Evolutionary conservation across 2,888 invertebrate genomes (phyloP), one percentile per base, ranked within the genome.

Genomic region (Malthinus flaveolus): DNA sequence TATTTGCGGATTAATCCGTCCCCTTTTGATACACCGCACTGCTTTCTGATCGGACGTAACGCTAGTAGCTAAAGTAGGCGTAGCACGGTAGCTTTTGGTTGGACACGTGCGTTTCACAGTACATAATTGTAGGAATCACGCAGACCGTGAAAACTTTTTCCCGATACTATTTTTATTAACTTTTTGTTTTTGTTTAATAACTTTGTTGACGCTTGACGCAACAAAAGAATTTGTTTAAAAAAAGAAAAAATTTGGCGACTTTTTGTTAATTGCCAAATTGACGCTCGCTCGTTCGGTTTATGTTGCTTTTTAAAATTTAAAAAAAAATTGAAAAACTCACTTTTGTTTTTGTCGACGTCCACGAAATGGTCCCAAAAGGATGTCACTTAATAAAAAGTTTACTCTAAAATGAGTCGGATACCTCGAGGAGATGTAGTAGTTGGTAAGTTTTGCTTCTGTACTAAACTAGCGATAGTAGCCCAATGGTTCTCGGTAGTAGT

Each of bases 401-500:
- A 42, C 57, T 58, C 23, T 49, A 34, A 52, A 49, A 42, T 42
- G 47, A 37, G 52, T 54, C 5, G 58, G 49, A 54, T 59, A 56
- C 53, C 60, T 61, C 47, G 52, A 61, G 56, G 56, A 61, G 60
- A 56, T 61, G 59, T 55, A 56, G 60, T 61, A 61, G 60, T 61
- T 48, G 53, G 52, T 53, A 61, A 59, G 67, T 73, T 73, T 71
- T 73, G 75, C 78, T 78, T 77, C 78, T 78, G 78, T 78, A 75
- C 75, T 75, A 76, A 77, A 76, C 75, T 76, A 75, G 74, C 72
- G 76, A 73, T 77, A 76, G 78, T 77, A 77, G 77, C 77, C 74
- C 77, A 77, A 78, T 78, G 78, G 74, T 75, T 73, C 75, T 73
- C 73, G 75, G 75, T 75, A 75, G 78, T 77, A 78, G 77, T 77